phyloP scores from a whole-genome alignment of 2,888 invertebrate species.

The Hartigia nigra region DNA sequence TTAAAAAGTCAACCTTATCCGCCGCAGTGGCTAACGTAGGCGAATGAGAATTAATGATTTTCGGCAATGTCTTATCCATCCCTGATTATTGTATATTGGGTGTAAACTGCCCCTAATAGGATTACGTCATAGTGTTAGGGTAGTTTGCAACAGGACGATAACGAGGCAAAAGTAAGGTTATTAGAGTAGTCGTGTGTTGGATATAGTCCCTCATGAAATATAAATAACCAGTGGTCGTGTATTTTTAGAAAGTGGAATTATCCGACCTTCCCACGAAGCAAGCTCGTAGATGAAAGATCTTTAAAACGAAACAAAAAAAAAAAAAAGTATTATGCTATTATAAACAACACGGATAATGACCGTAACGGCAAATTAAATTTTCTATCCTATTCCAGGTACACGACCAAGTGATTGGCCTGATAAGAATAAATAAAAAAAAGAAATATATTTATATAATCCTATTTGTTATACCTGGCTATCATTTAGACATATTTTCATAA shows the following conservation, averaged over 20 bases:
- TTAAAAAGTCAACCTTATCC: neutral
- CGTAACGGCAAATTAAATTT: neutral
- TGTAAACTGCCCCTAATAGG: neutral
- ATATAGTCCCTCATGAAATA: conserved; percentile 17
- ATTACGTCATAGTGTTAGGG: neutral
- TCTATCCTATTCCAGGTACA: neutral
- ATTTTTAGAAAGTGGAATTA: conserved; percentile 11
- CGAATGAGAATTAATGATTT: neutral
- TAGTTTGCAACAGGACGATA: neutral
- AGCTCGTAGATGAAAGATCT: neutral
- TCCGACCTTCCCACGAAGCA: neutral
- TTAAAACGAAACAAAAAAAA: no score
- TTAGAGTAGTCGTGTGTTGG: neutral
- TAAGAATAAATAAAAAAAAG: neutral
- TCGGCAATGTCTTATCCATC: neutral
- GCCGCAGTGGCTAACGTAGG: neutral
- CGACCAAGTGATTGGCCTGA: neutral
- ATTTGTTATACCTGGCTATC: neutral
- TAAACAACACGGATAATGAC: neutral
- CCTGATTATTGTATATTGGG: neutral
- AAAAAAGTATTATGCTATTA: neutral
- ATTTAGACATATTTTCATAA: neutral
- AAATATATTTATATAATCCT: no score
- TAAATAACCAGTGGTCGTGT: neutral
- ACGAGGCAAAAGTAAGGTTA: neutral